Evolutionary conservation across 2,113 vertebrate genomes (phyloP), one percentile per base, ranked within the genome.

Genomic region (Grantiella picta): DNA sequence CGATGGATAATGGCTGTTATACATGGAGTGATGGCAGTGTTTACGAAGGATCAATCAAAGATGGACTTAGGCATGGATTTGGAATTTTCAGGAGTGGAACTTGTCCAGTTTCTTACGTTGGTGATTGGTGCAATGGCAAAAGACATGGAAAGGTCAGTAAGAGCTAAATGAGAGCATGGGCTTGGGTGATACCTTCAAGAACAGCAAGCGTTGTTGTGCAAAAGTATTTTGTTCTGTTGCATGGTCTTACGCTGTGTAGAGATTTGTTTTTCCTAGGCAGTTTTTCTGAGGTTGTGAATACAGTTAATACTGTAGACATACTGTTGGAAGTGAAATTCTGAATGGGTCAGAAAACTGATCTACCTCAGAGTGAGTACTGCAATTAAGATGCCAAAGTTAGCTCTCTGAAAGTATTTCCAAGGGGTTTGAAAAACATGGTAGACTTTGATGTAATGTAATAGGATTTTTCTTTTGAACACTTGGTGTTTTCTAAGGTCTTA

Each of bases 141-240:
- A 98, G 98, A 45, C 98, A 99, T 2, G 99, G 99, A 49, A 98
- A 98, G 98, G 99, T 99, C 96, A 50, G 83, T 38, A 78, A 38
- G 59, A 68, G 24, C 17, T 10, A 25, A 33, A 45, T 9, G n/a
- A 44, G 44, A 63, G 11, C 13, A 3, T 31, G 21, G 13, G 40
- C 16, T 56, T 4, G 0, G 54, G 16, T 56, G 22, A 14, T 71
- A 2, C 27, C 6, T 31, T 66, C 42, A 88, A 29, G 24, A 87
- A 15, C 18, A 59, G 59, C 45, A 71, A 56, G 21, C 22, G 33
- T 25, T 66, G 10, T 63, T 90, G 88, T 42, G 16, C 49, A 80
- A 2, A 68, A 64, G 31, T 21, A 4, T 49, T 71, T 64, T 76
- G 11, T 85, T 65, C 54, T 2, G 2, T 72, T 69, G 28, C 3